Evolutionary conservation across 2,888 invertebrate species (phyloP).

Genomic region (Camptogramma bilineatum): DNA sequence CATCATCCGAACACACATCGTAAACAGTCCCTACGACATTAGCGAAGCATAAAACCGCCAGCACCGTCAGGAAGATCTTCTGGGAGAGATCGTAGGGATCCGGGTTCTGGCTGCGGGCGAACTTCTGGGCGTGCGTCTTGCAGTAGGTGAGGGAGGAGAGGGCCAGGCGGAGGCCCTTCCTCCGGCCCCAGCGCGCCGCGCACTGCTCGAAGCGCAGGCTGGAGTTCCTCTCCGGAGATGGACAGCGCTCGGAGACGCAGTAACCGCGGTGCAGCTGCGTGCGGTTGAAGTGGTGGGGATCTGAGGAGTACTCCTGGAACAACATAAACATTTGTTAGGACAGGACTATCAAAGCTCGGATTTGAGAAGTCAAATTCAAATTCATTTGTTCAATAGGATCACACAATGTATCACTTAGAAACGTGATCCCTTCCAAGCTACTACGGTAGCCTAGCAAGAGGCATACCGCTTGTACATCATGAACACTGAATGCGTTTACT

Average conservation of each 20-base stretch:
- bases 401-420: too few relatives aligned
- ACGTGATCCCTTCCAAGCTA: too few relatives aligned
- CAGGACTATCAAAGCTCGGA: neutral
- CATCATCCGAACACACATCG: slow-evolving; percentile 50
- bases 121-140: slow-evolving; percentile 53
- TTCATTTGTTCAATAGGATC: too few relatives aligned
- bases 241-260: slow-evolving; percentile 68
- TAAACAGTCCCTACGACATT: slow-evolving; percentile 61
- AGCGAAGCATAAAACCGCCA: slow-evolving; percentile 47
- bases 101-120: slow-evolving; percentile 40
- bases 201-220: slow-evolving; percentile 63
- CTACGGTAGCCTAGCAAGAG: too few relatives aligned
- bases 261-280: slow-evolving; percentile 69
- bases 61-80: slow-evolving; percentile 47
- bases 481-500: too few relatives aligned
- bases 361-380: too few relatives aligned
- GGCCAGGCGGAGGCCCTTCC: slow-evolving; percentile 47
- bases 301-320: slow-evolving; percentile 62
- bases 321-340: neutral
- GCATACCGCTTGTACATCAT: too few relatives aligned
- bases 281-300: slow-evolving; percentile 63
- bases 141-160: slow-evolving; percentile 57
- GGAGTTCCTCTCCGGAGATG: slow-evolving; percentile 50
- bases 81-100: slow-evolving; percentile 50
- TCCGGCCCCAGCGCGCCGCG: slow-evolving; percentile 53